Percentiles rank a stretch among this genome's conserved stretches.
phyloP scores from a whole-genome alignment of 1,140 invertebrate genomes.

The Lepidurus arcticus region DNA sequence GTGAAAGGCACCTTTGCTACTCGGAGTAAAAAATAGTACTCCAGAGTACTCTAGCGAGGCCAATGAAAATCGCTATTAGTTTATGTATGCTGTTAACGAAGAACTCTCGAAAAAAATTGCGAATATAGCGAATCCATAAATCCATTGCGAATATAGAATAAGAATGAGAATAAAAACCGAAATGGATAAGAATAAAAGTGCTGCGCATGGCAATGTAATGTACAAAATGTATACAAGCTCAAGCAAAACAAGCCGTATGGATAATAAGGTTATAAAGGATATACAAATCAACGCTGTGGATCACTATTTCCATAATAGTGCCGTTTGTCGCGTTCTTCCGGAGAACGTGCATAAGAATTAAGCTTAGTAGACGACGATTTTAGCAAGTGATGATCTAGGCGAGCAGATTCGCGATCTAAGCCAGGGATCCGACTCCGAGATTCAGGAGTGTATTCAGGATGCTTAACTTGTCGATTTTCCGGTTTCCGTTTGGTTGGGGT shows the following conservation, averaged over 20 bases:
- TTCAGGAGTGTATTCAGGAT: not conserved
- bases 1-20: too few species aligned
- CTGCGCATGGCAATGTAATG: constrained; percentile 7
- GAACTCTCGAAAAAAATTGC: too few species aligned
- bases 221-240: not conserved
- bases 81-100: too few species aligned
- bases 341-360: not conserved
- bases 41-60: too few species aligned
- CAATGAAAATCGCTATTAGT: too few species aligned
- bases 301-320: not conserved
- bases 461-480: not conserved
- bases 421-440: constrained; percentile 46
- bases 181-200: not conserved
- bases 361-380: not conserved
- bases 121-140: too few species aligned
- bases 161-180: not conserved
- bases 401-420: constrained; percentile 52
- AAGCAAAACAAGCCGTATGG: not conserved
- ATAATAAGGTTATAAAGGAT: not conserved
- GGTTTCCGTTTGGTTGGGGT: not conserved
- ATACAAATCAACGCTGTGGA: not conserved
- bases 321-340: not conserved
- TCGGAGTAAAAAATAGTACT: too few species aligned
- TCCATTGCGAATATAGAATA: too few species aligned
- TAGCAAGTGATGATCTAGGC: constrained; percentile 40